Base-by-base conservation (phyloP, 2,113 vertebrate species). In the Cyprinodon variegatus region DNA sequence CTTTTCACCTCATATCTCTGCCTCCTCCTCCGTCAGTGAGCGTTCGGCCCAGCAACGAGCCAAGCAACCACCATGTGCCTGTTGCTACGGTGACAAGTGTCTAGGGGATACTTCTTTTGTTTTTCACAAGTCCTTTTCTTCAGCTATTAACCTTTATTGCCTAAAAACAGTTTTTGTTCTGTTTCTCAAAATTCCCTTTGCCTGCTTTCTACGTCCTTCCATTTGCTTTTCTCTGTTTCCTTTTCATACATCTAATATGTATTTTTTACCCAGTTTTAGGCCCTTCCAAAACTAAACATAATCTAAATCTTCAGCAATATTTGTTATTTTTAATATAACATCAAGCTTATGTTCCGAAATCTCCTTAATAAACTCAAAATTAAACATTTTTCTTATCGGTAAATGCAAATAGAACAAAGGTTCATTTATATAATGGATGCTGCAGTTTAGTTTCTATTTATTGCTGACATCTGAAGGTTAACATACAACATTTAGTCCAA, bases 1-100 rank as follows among this genome's bases (percentile, higher is more conserved):
- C 90, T 85, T 90, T 89, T 90, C 82, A 90, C 82, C 85, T 89
- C 86, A 77, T 70, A 82, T 85, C 81, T 70, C 78, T 81, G 73
- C 86, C 82, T 86, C 84, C 74, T 68, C 84, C 86, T 89, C 83
- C 78, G 4, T 92, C 85, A 90, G 89, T 89, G 83, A 84, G 77
- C 89, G 91, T 86, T 79, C 83, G 90, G 77, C 89, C 82, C 83
- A 86, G 88, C 90, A 92, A 91, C 90, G 85, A 90, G 78, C 78
- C 90, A 88, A 77, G 88, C 89, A 92, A 89, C 86, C 87, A 90
- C 90, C 91, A 93, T 84, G 90, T 92, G 91, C 88, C 91, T 87
- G 94, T 95, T 95, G 93, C 94, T 91, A 93, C 85, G 93, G 94
- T 88, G 94, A 95, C 93, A 45, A 82, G 80, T 83, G 77, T 91